These are phyloP conservation scores for Odobenus rosmarus DNA, from an alignment of 2,113 vertebrate genomes.

Conservation along the genomic window DNA sequence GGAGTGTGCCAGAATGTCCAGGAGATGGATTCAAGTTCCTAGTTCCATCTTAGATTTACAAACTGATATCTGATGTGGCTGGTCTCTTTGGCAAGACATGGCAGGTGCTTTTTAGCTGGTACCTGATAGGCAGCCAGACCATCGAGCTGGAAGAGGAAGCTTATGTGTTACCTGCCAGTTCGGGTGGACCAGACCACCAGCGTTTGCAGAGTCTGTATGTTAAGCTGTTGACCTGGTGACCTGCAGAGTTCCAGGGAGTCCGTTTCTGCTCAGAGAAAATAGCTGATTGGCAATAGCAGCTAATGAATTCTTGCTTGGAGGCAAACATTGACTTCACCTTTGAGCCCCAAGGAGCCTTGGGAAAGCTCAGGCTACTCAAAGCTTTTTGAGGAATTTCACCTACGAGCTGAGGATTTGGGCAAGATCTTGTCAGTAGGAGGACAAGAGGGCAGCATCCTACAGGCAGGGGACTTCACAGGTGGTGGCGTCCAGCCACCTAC, in stretches of 20 bases:
- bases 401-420: neutral
- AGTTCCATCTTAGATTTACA: neutral
- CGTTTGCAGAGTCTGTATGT: neutral
- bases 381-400: constrained; percentile 51
- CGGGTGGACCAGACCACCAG: neutral
- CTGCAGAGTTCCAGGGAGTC: constrained; percentile 46
- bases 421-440: neutral
- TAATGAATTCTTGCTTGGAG: constrained; percentile 74
- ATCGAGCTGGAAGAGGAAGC: neutral
- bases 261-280: constrained; percentile 49
- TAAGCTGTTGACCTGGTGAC: constrained; percentile 61
- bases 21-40: neutral
- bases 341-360: constrained; percentile 48
- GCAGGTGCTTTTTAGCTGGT: neutral
- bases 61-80: neutral
- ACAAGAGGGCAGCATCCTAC: neutral
- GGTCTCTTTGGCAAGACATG: neutral
- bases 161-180: neutral
- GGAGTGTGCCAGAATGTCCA: neutral
- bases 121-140: neutral
- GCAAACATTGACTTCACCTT: constrained; percentile 77
- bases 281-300: constrained; percentile 69
- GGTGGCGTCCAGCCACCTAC: neutral
- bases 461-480: neutral
- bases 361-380: constrained; percentile 46